Conservation (phyloP, 2,113 vertebrate genomes). For the Poicephalus gulielmi region DNA sequence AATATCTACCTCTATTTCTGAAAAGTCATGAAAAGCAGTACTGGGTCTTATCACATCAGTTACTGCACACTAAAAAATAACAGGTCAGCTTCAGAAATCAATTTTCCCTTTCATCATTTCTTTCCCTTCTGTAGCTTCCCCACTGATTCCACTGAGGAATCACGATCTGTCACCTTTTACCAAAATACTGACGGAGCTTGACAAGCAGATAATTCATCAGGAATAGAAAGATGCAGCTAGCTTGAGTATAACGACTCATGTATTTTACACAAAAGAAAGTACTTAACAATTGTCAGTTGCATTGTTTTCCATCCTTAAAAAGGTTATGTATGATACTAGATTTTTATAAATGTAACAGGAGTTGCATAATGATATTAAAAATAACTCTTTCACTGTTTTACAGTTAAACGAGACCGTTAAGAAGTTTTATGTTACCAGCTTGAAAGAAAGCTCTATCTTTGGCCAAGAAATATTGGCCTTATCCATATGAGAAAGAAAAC, state of each 20-base stretch:
- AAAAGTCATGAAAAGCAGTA: background rate
- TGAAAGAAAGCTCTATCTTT: background rate
- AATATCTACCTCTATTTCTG: background rate
- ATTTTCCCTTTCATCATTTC: background rate
- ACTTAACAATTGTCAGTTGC: background rate
- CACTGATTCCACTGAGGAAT: background rate
- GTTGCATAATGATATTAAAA: background rate
- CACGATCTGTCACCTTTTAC: background rate
- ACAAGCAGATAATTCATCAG: background rate
- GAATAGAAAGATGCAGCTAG: background rate
- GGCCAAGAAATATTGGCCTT: background rate
- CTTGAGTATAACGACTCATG: rapidly evolving
- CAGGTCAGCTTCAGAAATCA: background rate
- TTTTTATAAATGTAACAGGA: background rate
- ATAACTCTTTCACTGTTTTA: background rate
- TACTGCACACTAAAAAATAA: background rate
- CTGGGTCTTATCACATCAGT: background rate
- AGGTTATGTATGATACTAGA: background rate
- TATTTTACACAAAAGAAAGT: background rate
- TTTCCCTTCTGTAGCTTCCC: background rate
- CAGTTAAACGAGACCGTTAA: background rate
- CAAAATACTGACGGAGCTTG: background rate
- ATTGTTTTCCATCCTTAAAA: background rate
- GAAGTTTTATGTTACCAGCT: background rate
- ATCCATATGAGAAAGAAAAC: background rate